Evolutionary conservation across 2,113 vertebrate species (phyloP).

Genomic region (Chionodraco myersi): DNA sequence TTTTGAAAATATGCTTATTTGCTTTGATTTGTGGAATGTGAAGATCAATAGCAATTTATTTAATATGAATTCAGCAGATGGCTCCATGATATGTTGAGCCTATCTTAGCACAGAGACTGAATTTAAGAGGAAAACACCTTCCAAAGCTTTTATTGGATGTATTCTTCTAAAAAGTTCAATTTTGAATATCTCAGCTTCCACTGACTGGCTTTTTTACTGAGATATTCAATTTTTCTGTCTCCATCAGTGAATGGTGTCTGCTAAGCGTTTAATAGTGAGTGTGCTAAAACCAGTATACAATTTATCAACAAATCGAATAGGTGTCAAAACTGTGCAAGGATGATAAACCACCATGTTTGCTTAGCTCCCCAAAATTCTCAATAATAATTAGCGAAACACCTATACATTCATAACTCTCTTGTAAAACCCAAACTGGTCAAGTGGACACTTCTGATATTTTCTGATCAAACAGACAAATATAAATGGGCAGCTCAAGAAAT

Average conservation of each 20-base stretch:
- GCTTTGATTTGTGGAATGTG: slow-evolving; percentile 2
- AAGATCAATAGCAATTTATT: slow-evolving; percentile 33
- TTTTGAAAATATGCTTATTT: slow-evolving; percentile 21
- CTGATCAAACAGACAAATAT: background rate
- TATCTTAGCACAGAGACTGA: background rate
- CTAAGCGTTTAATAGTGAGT: background rate
- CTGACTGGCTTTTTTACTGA: background rate
- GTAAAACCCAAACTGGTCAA: background rate
- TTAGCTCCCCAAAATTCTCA: no score
- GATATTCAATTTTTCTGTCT: background rate
- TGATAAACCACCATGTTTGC: no score
- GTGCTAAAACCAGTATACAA: background rate
- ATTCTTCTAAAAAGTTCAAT: background rate
- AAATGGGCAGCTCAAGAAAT: background rate
- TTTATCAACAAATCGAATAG: background rate
- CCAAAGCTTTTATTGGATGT: background rate
- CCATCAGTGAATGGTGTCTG: background rate
- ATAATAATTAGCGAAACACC: no score
- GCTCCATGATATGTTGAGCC: slow-evolving; percentile 7
- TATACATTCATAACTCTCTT: no score
- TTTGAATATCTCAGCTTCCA: background rate
- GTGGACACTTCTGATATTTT: background rate
- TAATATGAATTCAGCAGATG: slow-evolving; percentile 4
- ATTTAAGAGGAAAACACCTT: background rate
- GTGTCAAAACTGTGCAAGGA: background rate